Evolutionary conservation across 2,113 vertebrate species (phyloP), one percentile per base, ranked within the genome.

Genomic region (Spea bombifrons): DNA sequence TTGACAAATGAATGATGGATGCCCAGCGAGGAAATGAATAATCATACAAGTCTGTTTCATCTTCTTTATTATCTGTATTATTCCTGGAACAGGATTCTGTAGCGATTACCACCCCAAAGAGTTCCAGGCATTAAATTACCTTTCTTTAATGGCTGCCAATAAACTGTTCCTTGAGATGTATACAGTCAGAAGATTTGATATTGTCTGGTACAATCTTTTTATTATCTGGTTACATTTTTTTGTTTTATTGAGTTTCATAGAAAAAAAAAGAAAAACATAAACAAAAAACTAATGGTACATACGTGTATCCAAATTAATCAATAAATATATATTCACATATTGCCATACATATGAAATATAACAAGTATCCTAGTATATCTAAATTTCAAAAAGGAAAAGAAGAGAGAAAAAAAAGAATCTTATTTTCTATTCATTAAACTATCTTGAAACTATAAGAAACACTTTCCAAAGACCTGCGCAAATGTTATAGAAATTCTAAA

Each of bases 141-240:
- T 46, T 72, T 64, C 6, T 44, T 30, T 80, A 80, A 80, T 73
- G 64, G 15, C 45, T 46, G 45, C 15, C 63, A n/a, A 67, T 80
- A 80, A 73, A 73, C 73, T 47, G 50, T 73, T 72, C 49, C 52
- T 52, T 52, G 70, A 79, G 59, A 66, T 73, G 64, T 79, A 53
- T 69, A 73, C 47, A 53, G 69, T 66, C 49, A 57, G 44, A 66
- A 7, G 68, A 8, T 43, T 49, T 30, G 59, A 43, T 53, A 13
- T 17, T 8, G 44, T 43, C n/a, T 52, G 8, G 59, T 30, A 30
- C 30, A 30, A 30, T 30, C 30, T 30, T 30, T n/a, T n/a, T n/a
- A n/a, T n/a, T n/a, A n/a, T n/a, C n/a, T n/a, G n/a, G n/a, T n/a
- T n/a, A n/a, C n/a, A n/a, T n/a, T n/a, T n/a, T n/a, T n/a, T n/a